Percentiles rank a stretch among this genome's conserved stretches.
These are phyloP conservation scores for Pseudotriccus pelzelni DNA, from an alignment of 2,797 vertebrate species.

Conservation along the genomic window DNA sequence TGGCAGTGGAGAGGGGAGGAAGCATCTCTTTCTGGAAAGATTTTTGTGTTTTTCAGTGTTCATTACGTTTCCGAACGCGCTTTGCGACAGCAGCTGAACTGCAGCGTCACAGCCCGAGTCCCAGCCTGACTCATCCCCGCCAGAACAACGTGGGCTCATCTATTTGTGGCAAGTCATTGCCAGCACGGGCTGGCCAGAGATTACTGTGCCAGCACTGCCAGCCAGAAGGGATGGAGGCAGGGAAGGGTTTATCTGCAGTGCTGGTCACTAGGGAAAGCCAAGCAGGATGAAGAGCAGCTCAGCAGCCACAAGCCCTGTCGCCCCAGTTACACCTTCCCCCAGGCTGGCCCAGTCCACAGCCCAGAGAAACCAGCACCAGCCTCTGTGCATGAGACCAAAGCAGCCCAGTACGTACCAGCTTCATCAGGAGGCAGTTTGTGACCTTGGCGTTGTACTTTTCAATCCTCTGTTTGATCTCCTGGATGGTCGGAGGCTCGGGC, in stretches of 20 bases:
- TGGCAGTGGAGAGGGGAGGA: neutral
- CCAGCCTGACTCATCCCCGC: neutral
- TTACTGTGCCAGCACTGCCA: neutral
- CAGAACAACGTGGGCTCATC: neutral
- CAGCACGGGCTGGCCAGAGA: neutral
- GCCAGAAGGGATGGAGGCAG: neutral
- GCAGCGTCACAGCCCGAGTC: neutral
- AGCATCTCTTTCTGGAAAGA: neutral
- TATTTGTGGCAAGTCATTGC: neutral
- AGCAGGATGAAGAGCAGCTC: neutral
- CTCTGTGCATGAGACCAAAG: rapidly evolving
- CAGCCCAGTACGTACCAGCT: constrained; percentile 79
- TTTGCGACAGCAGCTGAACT: neutral
- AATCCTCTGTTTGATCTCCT: constrained; percentile 87
- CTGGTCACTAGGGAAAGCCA: neutral
- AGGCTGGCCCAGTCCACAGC: neutral
- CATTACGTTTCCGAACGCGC: neutral
- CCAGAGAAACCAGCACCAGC: neutral
- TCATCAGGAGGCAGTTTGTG: constrained; percentile 89
- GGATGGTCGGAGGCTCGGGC: constrained; percentile 72
- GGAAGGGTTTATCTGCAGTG: neutral
- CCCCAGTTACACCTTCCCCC: neutral
- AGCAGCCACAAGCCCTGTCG: neutral
- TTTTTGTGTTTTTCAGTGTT: neutral
- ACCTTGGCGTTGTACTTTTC: constrained; percentile 87